phyloP scores from a whole-genome alignment of 2,888 invertebrate species.

The Drosophila falleni region DNA sequence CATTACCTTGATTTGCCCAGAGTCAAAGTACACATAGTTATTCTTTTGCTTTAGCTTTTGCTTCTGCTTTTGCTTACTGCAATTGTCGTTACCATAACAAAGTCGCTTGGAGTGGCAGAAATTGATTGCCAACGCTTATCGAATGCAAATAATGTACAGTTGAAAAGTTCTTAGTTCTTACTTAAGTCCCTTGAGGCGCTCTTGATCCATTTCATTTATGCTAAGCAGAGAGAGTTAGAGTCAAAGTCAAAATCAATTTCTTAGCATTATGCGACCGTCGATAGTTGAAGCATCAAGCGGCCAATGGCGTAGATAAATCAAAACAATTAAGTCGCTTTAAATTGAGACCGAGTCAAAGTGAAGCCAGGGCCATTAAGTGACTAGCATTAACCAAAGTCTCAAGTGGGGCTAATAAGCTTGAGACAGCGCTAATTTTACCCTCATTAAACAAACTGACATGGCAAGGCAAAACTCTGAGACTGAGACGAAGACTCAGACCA shows the following conservation, averaged over 20 bases:
- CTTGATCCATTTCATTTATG: slow-evolving; percentile 58
- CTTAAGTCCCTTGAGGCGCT: slow-evolving; percentile 21
- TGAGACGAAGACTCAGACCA: slow-evolving; percentile 39
- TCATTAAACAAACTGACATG: slow-evolving; percentile 81
- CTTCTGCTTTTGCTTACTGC: not conserved
- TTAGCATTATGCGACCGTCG: slow-evolving; percentile 39
- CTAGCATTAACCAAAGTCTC: slow-evolving; percentile 76
- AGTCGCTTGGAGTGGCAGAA: slow-evolving; percentile 40
- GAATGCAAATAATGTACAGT: slow-evolving; percentile 41
- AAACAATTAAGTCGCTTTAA: slow-evolving; percentile 78
- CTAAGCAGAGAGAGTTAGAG: slow-evolving; percentile 43
- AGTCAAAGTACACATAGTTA: slow-evolving; percentile 14
- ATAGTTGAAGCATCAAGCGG: slow-evolving; percentile 51
- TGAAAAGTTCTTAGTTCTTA: slow-evolving; percentile 16
- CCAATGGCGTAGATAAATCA: slow-evolving; percentile 67
- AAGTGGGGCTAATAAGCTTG: slow-evolving; percentile 80
- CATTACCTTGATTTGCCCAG: slow-evolving; percentile 74
- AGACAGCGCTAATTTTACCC: slow-evolving; percentile 82
- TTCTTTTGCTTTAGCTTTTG: not conserved
- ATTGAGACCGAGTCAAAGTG: slow-evolving; percentile 55
- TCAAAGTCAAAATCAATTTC: slow-evolving; percentile 54
- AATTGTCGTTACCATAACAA: slow-evolving; percentile 25
- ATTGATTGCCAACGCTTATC: slow-evolving; percentile 52
- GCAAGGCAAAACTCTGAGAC: slow-evolving; percentile 30
- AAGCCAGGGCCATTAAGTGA: slow-evolving; percentile 70